Evolutionary conservation across 2,113 vertebrate species (phyloP).

Genomic region (Podocnemis expansa): DNA sequence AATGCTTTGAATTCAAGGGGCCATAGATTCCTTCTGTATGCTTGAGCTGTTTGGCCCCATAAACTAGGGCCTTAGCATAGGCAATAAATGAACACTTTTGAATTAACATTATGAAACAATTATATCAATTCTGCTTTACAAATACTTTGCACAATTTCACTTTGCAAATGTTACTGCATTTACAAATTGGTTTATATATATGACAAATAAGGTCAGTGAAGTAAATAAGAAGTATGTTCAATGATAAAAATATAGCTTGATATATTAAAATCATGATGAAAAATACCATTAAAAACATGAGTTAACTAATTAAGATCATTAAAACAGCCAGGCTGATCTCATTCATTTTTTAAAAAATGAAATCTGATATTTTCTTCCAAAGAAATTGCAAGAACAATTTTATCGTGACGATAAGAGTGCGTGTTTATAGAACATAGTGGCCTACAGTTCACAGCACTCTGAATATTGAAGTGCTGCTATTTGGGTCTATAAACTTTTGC

Average conservation of each 20-base stretch:
- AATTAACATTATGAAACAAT: background rate
- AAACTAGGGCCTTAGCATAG: fast-evolving
- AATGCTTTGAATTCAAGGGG: background rate
- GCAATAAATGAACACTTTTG: background rate
- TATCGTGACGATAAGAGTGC: background rate
- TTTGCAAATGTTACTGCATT: background rate
- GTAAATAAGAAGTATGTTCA: background rate
- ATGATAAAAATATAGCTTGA: background rate
- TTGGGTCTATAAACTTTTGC: background rate
- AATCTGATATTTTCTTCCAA: background rate
- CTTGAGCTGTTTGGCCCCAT: background rate
- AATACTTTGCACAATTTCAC: background rate
- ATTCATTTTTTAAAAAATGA: background rate
- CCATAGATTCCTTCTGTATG: background rate
- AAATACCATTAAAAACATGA: background rate
- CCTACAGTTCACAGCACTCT: background rate
- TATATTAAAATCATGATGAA: background rate
- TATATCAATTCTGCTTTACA: background rate
- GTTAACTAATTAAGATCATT: background rate
- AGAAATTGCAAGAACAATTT: conserved; percentile 5
- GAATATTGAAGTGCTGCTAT: background rate
- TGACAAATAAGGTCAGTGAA: background rate
- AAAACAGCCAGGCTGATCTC: background rate
- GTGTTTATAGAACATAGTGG: background rate
- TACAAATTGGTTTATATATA: background rate